Percentiles rank a stretch among this genome's conserved stretches.
These are phyloP conservation scores for Patiria miniata DNA, from an alignment of 35 echinoderm and acorn worm genomes.

Conservation along the genomic window DNA sequence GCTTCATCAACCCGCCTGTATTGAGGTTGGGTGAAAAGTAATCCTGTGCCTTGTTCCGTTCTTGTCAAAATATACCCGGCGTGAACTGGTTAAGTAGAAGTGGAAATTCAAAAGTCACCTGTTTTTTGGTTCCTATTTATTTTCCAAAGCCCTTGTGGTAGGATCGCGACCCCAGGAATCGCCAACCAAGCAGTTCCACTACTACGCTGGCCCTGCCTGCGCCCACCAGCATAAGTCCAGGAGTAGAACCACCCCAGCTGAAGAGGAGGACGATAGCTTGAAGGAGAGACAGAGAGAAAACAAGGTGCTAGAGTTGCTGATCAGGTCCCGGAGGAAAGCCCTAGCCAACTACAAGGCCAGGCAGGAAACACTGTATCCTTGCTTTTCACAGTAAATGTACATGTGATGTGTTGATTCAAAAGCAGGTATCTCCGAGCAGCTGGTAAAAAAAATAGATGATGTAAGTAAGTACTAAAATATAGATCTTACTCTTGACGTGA, in stretches of 20 bases:
- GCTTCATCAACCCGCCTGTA: too few species aligned
- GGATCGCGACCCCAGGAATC: not conserved
- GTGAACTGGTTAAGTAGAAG: too few species aligned
- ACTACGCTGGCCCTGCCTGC: conserved; percentile 56
- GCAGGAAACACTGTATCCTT: conserved; percentile 99
- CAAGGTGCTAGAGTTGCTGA: conserved; percentile 81
- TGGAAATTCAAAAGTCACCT: too few species aligned
- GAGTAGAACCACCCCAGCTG: conserved; percentile 16
- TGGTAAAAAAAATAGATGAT: not conserved
- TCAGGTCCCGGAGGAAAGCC: conserved; percentile 81
- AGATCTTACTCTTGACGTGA: not conserved
- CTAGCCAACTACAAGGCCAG: conserved; percentile 78
- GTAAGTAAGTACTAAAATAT: not conserved
- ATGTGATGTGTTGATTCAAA: too few species aligned
- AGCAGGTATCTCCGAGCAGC: too few species aligned
- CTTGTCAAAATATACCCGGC: too few species aligned
- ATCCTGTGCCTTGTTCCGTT: too few species aligned
- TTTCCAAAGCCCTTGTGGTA: not conserved
- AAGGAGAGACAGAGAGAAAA: conserved; percentile 75
- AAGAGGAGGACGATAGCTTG: conserved; percentile 46
- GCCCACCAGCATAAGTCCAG: conserved; percentile 58
- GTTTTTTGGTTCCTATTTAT: not conserved
- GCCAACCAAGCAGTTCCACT: conserved; percentile 23
- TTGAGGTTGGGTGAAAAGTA: too few species aligned
- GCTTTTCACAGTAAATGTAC: not conserved